Conservation (phyloP, 1,140 invertebrate species). For the Coptotermes formosanus region DNA sequence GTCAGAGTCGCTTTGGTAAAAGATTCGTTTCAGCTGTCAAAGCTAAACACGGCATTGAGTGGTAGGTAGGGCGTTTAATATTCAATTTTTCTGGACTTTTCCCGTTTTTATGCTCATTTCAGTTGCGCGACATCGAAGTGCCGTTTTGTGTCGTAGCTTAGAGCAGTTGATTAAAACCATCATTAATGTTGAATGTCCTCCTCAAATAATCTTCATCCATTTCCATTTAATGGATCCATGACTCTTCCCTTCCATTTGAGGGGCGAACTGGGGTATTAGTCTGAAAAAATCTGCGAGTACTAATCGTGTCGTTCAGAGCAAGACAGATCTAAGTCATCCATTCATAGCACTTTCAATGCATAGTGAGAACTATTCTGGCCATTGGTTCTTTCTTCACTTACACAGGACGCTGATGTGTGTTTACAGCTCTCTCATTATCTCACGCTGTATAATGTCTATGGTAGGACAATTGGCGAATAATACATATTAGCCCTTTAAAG, state of each 20-base stretch:
- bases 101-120: no score
- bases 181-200: background rate
- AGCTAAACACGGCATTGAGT: no score
- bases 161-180: slow-evolving; percentile 1
- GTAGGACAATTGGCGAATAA: no score
- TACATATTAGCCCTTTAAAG: no score
- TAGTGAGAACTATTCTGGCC: background rate
- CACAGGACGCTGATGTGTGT: no score
- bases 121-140: background rate
- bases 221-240: slow-evolving; percentile 16
- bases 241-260: background rate
- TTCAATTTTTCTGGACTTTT: no score
- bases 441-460: no score
- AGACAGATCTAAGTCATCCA: background rate
- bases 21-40: no score
- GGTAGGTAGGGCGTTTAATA: no score
- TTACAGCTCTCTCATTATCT: no score
- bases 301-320: background rate
- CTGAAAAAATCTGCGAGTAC: background rate
- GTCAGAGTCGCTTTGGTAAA: no score
- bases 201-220: background rate
- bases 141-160: background rate
- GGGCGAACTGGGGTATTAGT: background rate
- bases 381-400: no score
- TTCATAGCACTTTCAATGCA: background rate